Conservation (phyloP, 2,888 invertebrate species). For the Rhingia rostrata region DNA sequence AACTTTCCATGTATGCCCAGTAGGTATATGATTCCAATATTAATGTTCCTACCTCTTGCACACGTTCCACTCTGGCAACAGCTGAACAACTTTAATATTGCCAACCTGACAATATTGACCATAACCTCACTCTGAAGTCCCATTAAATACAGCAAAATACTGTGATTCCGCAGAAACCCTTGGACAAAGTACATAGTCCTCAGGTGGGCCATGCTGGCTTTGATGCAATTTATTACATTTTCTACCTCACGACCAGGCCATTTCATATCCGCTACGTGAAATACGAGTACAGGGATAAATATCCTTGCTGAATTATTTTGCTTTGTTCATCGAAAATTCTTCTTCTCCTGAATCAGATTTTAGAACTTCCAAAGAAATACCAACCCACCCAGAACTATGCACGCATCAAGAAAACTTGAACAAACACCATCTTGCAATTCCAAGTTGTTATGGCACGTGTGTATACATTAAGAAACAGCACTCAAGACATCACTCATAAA, state of each 20-base stretch:
- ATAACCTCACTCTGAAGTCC: neutral
- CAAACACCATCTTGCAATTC: neutral
- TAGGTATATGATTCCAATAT: no score
- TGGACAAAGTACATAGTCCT: neutral
- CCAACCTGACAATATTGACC: no score
- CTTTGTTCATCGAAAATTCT: no score
- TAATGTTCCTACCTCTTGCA: no score
- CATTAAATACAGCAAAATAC: neutral
- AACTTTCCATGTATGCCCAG: no score
- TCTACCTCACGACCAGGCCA: neutral
- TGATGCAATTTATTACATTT: neutral
- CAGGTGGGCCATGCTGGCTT: neutral
- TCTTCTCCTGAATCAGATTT: no score
- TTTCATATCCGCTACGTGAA: neutral
- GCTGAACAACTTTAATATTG: no score
- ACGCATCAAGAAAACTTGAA: neutral
- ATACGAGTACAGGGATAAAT: no score
- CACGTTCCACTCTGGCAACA: no score
- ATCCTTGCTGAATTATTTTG: neutral
- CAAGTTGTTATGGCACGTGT: neutral
- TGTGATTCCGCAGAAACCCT: neutral
- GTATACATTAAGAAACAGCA: neutral
- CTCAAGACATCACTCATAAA: neutral
- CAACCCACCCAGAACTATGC: no score
- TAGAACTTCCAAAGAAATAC: no score